phyloP scores from a whole-genome alignment of 2,888 invertebrate genomes.

The Morpho achilles region DNA sequence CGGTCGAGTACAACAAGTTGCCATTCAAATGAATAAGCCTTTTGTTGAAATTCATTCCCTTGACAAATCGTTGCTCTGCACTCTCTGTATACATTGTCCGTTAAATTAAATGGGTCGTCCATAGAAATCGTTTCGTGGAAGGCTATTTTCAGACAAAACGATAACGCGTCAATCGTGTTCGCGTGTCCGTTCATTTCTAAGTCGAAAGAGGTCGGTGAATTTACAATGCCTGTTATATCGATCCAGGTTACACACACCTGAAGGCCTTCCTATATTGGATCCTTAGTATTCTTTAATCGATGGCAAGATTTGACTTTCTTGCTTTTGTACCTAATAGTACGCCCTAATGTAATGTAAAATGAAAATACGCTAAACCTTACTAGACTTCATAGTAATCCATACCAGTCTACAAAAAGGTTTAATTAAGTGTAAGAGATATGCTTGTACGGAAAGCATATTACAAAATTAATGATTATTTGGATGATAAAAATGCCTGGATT shows the following conservation, averaged over 20 bases:
- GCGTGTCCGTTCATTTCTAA: conserved; percentile 51
- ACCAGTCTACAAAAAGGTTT: too few relatives aligned
- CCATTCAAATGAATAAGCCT: conserved; percentile 73
- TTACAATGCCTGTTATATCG: conserved; percentile 49
- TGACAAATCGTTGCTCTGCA: conserved; percentile 74
- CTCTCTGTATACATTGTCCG: conserved; percentile 64
- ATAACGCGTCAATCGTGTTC: conserved; percentile 64
- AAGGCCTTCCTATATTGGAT: neutral
- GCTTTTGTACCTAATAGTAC: too few relatives aligned
- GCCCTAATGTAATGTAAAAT: too few relatives aligned
- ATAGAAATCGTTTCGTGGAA: conserved; percentile 67
- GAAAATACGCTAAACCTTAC: too few relatives aligned
- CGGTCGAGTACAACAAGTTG: conserved; percentile 74
- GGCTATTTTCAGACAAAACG: conserved; percentile 64
- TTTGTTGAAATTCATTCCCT: conserved; percentile 75
- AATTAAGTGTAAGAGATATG: too few relatives aligned
- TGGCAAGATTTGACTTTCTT: too few relatives aligned
- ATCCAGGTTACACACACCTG: conserved; percentile 23
- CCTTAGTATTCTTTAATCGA: too few relatives aligned
- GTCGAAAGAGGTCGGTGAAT: conserved; percentile 61
- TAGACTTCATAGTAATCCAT: too few relatives aligned
- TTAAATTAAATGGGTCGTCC: conserved; percentile 67
- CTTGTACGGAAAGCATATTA: too few relatives aligned
- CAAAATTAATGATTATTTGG: too few relatives aligned
- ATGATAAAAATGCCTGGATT: too few relatives aligned